phyloP scores from a whole-genome alignment of 2,797 vertebrate genomes.

The Lerista edwardsae region DNA sequence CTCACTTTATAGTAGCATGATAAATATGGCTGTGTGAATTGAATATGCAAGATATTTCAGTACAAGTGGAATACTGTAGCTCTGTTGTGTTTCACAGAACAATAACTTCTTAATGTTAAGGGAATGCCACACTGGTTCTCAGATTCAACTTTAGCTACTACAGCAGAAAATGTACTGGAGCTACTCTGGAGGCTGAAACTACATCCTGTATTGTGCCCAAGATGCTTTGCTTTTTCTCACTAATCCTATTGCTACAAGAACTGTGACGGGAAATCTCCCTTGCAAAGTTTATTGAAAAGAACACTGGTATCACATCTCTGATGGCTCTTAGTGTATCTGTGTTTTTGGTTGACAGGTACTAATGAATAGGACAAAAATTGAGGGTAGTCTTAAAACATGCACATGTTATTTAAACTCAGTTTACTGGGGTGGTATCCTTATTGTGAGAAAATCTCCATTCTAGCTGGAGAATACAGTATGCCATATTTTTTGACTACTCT shows the following conservation, averaged over 20 bases:
- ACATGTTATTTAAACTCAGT: background rate
- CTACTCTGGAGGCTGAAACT: background rate
- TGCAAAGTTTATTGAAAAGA: background rate
- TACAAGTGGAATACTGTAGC: conserved; percentile 6
- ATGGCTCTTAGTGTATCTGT: background rate
- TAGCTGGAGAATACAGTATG: background rate
- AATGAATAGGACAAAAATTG: background rate
- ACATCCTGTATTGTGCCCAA: background rate
- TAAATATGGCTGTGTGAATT: conserved; percentile 21
- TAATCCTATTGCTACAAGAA: background rate
- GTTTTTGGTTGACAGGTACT: background rate
- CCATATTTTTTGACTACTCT: background rate
- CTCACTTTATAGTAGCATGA: background rate
- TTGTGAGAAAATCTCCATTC: background rate
- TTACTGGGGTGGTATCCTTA: background rate
- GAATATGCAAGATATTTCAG: background rate
- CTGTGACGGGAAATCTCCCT: background rate
- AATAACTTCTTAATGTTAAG: background rate
- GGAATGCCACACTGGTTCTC: background rate
- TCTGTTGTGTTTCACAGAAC: background rate
- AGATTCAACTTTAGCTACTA: conserved; percentile 3
- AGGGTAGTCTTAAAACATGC: background rate
- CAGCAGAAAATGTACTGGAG: background rate
- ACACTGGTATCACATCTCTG: background rate
- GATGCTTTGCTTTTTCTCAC: background rate